A percentile compares a stretch with the other conserved stretches of the same genome.
Conservation (phyloP, 1,140 invertebrate species). For the Heliothis subflexa region DNA sequence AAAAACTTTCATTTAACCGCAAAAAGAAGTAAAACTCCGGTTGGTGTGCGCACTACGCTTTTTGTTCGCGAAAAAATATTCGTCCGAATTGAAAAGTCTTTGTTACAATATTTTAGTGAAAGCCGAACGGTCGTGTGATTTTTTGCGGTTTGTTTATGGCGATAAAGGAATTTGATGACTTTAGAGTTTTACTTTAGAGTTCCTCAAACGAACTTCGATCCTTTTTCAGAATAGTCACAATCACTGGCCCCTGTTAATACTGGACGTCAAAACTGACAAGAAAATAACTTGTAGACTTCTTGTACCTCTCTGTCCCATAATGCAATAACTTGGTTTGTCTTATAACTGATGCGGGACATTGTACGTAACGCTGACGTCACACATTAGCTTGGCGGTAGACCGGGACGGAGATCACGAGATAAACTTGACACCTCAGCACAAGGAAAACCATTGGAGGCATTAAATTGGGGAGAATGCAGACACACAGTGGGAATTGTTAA, state of each 20-base stretch:
- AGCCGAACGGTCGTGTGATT: constrained; percentile 48
- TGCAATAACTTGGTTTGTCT: neutral
- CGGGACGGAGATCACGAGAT: constrained; percentile 9
- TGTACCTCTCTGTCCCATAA: neutral
- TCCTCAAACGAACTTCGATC: neutral
- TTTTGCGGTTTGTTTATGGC: constrained; percentile 53
- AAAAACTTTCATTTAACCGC: constrained; percentile 46
- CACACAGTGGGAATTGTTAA: neutral
- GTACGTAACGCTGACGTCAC: constrained; percentile 3
- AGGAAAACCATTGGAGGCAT: constrained; percentile 18
- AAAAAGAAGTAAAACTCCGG: constrained; percentile 47
- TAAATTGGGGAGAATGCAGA: neutral
- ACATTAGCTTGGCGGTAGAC: constrained; percentile 20
- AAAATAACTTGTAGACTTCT: too few relatives aligned
- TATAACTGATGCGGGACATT: neutral
- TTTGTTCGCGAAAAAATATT: constrained; percentile 54
- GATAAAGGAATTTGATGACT: constrained; percentile 35
- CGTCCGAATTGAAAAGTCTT: constrained; percentile 55
- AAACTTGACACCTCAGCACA: constrained; percentile 17
- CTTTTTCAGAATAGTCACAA: neutral
- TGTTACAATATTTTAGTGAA: constrained; percentile 56
- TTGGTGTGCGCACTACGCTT: constrained; percentile 49
- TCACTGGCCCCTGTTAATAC: too few relatives aligned
- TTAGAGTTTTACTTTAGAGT: constrained; percentile 12
- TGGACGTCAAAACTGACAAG: too few relatives aligned